Base-by-base conservation (phyloP, 1,140 invertebrate genomes). In the Phymastichus coffea region DNA sequence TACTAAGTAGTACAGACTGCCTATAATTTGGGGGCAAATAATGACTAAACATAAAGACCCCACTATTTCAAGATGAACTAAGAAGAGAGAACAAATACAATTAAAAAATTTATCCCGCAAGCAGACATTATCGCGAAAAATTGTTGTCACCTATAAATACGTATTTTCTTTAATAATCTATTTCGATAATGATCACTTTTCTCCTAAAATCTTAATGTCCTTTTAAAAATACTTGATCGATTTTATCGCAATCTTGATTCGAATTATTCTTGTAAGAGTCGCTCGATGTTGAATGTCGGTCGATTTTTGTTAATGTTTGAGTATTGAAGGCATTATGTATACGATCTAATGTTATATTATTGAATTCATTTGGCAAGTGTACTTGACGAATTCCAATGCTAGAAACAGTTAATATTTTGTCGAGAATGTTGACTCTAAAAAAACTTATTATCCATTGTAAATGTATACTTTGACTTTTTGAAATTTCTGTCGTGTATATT, bases 361-460 rank as follows among this genome's bases (percentile, higher is more conserved):
- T 46, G 28, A 59, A 59, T 47, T 35, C 17, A 44, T 61, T 54
- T 61, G 58, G 58, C 44, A 48, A 55, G 51, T 54, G 58, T 61
- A 61, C 58, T 61, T 55, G 58, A 55, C 57, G 46, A 54, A 61
- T 49, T 61, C 48, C 8, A 61, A 48, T 55, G 51, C 25, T 61
- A 61, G 7, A 52, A 61, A 61, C 2, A 15, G 20, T 54, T 12
- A 47, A 28, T 52, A 43, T 4, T 37, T 38, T 22, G 20, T 35
- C 26, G 35, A 33, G 30, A 28, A 30, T 20, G 35, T 38, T 44
- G 33, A 53, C 41, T 59, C 53, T 28, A 41, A n/a, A n/a, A n/a
- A n/a, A 23, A 55, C 35, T 4, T 48, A 35, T 49, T 61, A 54
- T 41, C 30, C 46, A 52, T n/a, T 46, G n/a, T n/a, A 3, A 17